phyloP scores from a whole-genome alignment of 2,797 vertebrate genomes.

The Nyctibius grandis region DNA sequence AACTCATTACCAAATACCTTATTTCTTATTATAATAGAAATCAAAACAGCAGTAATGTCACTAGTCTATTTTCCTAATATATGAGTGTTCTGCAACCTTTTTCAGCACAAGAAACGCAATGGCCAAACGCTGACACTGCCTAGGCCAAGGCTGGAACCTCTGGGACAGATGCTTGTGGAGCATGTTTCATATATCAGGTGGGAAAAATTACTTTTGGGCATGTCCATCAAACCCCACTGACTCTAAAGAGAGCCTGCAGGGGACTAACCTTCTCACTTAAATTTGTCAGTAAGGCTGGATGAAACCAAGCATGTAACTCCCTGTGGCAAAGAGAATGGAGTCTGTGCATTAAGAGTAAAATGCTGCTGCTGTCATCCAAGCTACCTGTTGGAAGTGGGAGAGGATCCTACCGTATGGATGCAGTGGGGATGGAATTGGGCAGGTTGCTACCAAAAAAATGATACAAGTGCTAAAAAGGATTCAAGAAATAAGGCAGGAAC shows the following conservation, averaged over 20 bases:
- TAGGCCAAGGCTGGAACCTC: background rate
- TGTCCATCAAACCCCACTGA: background rate
- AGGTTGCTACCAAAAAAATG: background rate
- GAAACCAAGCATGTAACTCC: background rate
- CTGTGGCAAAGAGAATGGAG: background rate
- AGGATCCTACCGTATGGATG: background rate
- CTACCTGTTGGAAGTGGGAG: background rate
- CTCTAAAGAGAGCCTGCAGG: background rate
- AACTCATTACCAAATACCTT: background rate
- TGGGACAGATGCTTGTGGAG: background rate
- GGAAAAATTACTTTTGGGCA: background rate
- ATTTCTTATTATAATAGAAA: background rate
- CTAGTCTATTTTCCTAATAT: background rate
- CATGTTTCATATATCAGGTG: background rate
- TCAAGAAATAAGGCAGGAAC: background rate
- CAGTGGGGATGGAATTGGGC: background rate
- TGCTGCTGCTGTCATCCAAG: background rate
- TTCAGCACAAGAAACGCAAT: background rate
- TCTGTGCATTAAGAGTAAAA: background rate
- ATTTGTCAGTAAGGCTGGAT: background rate
- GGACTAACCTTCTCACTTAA: background rate
- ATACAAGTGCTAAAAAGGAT: background rate
- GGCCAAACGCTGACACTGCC: background rate
- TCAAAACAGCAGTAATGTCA: background rate
- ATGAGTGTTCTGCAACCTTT: background rate